Conservation (phyloP, 1,140 invertebrate genomes). For the Drosophila simulans region DNA sequence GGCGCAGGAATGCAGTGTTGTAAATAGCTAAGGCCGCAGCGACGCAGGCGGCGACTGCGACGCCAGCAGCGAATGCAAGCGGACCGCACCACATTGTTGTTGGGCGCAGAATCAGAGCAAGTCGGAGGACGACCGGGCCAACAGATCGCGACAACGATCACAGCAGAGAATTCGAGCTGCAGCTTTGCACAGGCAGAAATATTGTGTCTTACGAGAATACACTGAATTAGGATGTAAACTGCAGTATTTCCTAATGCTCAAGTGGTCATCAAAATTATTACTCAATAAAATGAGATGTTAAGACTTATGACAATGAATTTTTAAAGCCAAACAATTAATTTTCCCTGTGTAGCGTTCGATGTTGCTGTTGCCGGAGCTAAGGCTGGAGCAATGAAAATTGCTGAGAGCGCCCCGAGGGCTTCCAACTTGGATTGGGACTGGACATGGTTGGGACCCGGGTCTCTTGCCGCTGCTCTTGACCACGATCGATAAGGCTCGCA, state of each 20-base stretch:
- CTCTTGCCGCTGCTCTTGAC: slow-evolving; percentile 68
- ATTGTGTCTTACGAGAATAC: too few relatives aligned
- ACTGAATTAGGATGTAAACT: too few relatives aligned
- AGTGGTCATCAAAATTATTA: too few relatives aligned
- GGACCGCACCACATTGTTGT: slow-evolving; percentile 60
- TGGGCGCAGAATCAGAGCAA: slow-evolving; percentile 72
- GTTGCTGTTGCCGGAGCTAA: slow-evolving; percentile 19
- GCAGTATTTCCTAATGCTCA: too few relatives aligned
- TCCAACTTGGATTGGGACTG: slow-evolving; percentile 65
- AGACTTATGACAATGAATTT: too few relatives aligned
- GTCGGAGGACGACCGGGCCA: slow-evolving; percentile 48
- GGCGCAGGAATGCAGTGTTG: slow-evolving; percentile 75
- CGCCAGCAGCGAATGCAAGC: slow-evolving; percentile 52
- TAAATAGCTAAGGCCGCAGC: slow-evolving; percentile 67
- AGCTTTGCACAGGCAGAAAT: slow-evolving; percentile 14
- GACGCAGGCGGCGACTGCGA: slow-evolving; percentile 54
- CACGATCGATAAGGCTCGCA: slow-evolving; percentile 75
- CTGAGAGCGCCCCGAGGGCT: slow-evolving; percentile 82
- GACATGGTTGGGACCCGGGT: slow-evolving; percentile 59
- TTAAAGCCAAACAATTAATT: background rate
- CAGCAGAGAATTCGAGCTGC: slow-evolving; percentile 24
- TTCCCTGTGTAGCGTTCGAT: slow-evolving; percentile 9
- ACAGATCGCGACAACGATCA: slow-evolving; percentile 75
- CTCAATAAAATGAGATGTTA: too few relatives aligned
- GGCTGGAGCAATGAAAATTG: slow-evolving; percentile 73